Conservation (phyloP, 2,113 vertebrate species). For the Pygathrix nemaeus region DNA sequence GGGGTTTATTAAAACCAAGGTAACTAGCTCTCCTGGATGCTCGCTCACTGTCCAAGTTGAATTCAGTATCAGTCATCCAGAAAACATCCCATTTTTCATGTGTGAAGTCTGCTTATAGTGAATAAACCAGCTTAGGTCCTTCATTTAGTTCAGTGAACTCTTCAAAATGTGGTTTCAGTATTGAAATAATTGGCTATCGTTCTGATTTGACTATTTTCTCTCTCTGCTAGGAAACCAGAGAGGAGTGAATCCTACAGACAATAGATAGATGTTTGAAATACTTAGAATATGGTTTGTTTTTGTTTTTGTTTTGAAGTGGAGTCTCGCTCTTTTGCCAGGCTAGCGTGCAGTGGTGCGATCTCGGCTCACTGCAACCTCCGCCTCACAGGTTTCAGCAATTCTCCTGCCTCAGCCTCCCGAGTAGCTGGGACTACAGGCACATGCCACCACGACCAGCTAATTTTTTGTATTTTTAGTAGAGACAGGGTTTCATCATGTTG, state of each 20-base stretch:
- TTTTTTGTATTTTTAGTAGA: too few relatives aligned
- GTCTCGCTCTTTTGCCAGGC: too few relatives aligned
- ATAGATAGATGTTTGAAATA: neutral
- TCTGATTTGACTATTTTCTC: neutral
- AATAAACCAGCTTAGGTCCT: neutral
- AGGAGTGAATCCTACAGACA: neutral
- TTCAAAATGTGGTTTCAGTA: neutral
- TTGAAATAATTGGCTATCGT: neutral
- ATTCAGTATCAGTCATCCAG: neutral
- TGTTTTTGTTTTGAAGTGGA: too few relatives aligned
- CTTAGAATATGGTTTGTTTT: neutral
- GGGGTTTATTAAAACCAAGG: neutral
- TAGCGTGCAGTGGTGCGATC: too few relatives aligned
- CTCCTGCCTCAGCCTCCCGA: too few relatives aligned
- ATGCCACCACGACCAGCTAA: fast-evolving
- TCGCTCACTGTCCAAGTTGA: neutral
- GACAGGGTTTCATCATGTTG: too few relatives aligned
- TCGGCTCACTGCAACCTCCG: fast-evolving
- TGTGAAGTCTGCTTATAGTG: neutral
- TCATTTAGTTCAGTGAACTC: neutral
- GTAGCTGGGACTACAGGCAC: too few relatives aligned
- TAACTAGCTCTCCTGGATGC: neutral
- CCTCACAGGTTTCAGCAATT: too few relatives aligned
- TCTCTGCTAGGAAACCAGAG: neutral
- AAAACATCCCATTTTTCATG: neutral